Conservation (phyloP, 2,113 vertebrate genomes). For the Halcyon malimbica region DNA sequence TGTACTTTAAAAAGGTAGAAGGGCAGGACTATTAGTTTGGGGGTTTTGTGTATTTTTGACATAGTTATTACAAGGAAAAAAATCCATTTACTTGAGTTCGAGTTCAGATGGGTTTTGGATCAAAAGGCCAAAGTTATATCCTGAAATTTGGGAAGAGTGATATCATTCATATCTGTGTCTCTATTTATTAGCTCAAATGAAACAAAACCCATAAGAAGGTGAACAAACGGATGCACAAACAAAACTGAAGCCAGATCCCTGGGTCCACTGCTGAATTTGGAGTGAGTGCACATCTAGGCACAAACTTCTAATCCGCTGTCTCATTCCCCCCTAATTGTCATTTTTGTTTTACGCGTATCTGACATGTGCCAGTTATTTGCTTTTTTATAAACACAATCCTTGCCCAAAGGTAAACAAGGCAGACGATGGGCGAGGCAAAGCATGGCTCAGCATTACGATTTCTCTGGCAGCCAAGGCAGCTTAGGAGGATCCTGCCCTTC, state of each 20-base stretch:
- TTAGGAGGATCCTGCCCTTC: not conserved
- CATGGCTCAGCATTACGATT: not conserved
- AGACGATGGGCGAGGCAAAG: not conserved
- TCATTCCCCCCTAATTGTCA: not conserved
- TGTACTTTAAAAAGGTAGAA: not conserved
- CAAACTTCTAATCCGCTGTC: not conserved
- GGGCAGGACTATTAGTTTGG: not conserved
- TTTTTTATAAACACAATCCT: not conserved
- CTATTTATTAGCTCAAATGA: not conserved
- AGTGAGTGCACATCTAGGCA: not conserved
- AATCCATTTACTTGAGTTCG: not conserved
- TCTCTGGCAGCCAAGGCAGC: not conserved
- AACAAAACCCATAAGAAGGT: not conserved
- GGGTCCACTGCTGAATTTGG: not conserved
- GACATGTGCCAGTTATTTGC: conserved; percentile 3
- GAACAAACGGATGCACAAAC: not conserved
- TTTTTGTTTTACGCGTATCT: not conserved
- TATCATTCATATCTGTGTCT: not conserved
- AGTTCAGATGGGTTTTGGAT: not conserved
- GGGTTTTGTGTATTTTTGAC: not conserved
- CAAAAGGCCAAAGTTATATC: conserved; percentile 12
- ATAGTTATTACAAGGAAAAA: not conserved
- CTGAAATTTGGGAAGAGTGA: not conserved
- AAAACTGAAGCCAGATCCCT: not conserved
- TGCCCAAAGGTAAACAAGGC: conserved; percentile 42